Evolutionary conservation across 1,140 invertebrate species (phyloP), one percentile per base, ranked within the genome.

Genomic region (Bombus vancouverensis): DNA sequence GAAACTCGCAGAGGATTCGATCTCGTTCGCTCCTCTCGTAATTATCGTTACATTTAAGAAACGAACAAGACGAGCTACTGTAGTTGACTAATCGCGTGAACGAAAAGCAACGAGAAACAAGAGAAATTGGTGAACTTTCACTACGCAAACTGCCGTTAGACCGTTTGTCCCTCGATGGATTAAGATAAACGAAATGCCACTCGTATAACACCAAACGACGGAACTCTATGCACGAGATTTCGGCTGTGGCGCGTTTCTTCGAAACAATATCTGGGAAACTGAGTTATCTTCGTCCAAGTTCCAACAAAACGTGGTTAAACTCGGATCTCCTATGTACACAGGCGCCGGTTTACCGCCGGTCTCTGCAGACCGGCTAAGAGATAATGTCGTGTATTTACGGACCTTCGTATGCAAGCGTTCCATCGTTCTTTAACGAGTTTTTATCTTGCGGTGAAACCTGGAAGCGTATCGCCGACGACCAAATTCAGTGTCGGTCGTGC

Each of bases 371-470:
- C 47, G 66, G 44, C 8, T 2, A 70, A 53, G 53, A 89, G 73
- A 89, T 89, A 89, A 78, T 47, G 22, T 25, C 57, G 47, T 32
- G 15, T 34, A 76, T 47, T 57, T 79, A 15, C 44, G n/a, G 18
- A 75, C 4, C 42, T 37, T 18, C 32, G 32, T 47, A 37, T 70
- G 47, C 28, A 68, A 18, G 9, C 13, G 6, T 15, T 28, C 25
- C 39, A 28, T 66, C 34, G 10, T 65, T 65, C 42, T 13, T 88
- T 85, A 88, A 88, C 77, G 2, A 18, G 8, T 18, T 34, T 28
- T 85, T 88, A 88, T 88, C 87, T 84, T 18, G n/a, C 6, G 18
- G 25, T 9, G 44, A 42, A 84, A 84, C 59, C 57, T 83, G 53
- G 25, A 70, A 73, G 18, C n/a, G 13, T 53, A 80, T 44, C 77